Evolutionary conservation across 1,140 invertebrate genomes (phyloP).

Genomic region (Drosophila pachea): DNA sequence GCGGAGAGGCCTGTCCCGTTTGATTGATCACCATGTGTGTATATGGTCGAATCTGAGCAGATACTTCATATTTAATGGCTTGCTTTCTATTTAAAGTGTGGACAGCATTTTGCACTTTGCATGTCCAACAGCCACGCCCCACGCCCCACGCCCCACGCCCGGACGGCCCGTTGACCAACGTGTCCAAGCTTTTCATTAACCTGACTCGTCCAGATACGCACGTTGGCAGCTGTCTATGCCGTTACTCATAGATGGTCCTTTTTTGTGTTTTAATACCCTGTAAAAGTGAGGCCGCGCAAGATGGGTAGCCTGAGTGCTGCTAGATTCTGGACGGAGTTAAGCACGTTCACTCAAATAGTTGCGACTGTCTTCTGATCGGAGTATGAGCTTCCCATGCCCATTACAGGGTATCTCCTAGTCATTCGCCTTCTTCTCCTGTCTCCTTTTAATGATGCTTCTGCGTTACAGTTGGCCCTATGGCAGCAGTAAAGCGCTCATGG

Average conservation of each 20-base stretch:
- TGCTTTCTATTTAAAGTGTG: constrained; percentile 50
- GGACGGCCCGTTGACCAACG: constrained; percentile 37
- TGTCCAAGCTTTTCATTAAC: constrained; percentile 72
- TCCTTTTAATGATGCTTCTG: constrained; percentile 40
- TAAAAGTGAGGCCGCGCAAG: no score
- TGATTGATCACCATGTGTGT: no score
- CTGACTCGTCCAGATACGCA: constrained; percentile 70
- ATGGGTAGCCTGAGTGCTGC: no score
- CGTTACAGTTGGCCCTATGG: neutral
- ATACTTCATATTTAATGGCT: constrained; percentile 10
- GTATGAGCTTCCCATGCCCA: no score
- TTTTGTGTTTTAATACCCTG: neutral
- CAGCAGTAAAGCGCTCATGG: constrained; percentile 17
- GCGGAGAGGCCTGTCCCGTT: no score
- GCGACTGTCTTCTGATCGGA: no score
- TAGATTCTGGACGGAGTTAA: no score
- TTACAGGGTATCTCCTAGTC: neutral
- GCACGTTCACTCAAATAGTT: no score
- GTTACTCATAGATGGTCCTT: constrained; percentile 29
- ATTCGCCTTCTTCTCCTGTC: constrained; percentile 1
- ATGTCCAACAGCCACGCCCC: constrained; percentile 1
- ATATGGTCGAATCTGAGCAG: no score
- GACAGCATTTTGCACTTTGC: constrained; percentile 63
- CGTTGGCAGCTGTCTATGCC: constrained; percentile 54
- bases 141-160: constrained; percentile 22